These are phyloP conservation scores for Oasisia sp. DNA, from an alignment of 2,888 invertebrate species.

Conservation along the genomic window DNA sequence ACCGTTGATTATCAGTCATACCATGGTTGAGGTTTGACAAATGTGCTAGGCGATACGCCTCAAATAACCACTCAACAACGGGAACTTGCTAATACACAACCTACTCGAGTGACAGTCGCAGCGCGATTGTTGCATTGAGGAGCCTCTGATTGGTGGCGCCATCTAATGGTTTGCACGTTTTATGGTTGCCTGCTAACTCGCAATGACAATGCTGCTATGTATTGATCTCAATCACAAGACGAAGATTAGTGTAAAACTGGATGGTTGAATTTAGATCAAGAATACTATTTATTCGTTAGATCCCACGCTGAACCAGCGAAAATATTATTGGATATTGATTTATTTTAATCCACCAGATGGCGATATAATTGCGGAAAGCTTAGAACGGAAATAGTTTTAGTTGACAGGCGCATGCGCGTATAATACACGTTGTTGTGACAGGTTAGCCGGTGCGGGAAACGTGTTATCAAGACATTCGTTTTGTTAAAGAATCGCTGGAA, in stretches of 20 bases:
- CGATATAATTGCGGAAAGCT: background rate
- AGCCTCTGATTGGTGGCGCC: background rate
- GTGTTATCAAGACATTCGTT: background rate
- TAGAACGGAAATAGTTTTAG: background rate
- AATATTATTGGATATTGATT: background rate
- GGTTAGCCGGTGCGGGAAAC: background rate
- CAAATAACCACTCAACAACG: background rate
- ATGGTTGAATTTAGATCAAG: too few relatives aligned
- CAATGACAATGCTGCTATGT: too few relatives aligned
- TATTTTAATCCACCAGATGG: background rate
- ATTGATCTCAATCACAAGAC: too few relatives aligned
- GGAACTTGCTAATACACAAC: background rate
- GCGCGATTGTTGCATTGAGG: background rate
- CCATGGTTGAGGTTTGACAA: background rate
- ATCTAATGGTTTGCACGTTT: background rate
- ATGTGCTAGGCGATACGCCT: slow-evolving; percentile 10
- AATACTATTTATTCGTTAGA: too few relatives aligned
- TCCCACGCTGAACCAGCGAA: background rate
- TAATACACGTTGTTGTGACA: slow-evolving; percentile 6
- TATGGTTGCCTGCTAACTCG: too few relatives aligned
- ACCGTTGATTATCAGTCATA: background rate
- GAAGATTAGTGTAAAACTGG: too few relatives aligned
- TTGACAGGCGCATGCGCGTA: background rate
- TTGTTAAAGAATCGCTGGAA: slow-evolving; percentile 20
- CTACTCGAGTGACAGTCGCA: background rate